These are phyloP conservation scores for Spodoptera exigua DNA, from an alignment of 2,888 invertebrate genomes.

Conservation along the genomic window DNA sequence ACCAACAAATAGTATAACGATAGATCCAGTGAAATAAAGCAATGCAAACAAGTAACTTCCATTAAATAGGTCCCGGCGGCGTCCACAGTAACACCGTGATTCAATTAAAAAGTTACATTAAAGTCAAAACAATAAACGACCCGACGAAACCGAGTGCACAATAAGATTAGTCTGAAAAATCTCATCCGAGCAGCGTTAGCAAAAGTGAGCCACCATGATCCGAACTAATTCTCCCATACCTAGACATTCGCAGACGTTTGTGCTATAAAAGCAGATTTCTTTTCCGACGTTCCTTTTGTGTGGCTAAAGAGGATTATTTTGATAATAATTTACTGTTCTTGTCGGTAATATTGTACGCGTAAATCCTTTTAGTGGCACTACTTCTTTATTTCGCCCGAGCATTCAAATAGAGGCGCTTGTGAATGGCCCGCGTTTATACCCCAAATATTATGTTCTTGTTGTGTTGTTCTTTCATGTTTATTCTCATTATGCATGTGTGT, in stretches of 20 bases:
- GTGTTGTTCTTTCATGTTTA: slow-evolving; percentile 44
- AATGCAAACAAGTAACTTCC: too few relatives aligned
- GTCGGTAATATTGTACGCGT: slow-evolving; percentile 62
- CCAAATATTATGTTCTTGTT: slow-evolving; percentile 40
- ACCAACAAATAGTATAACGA: too few relatives aligned
- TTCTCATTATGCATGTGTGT: not conserved
- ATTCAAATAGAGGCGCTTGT: slow-evolving; percentile 55
- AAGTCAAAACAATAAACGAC: slow-evolving; percentile 3
- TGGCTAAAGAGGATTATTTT: slow-evolving; percentile 67
- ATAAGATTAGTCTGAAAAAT: slow-evolving; percentile 24
- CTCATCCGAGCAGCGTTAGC: slow-evolving; percentile 28
- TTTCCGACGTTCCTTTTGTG: slow-evolving; percentile 61
- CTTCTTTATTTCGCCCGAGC: slow-evolving; percentile 57
- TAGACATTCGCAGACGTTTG: slow-evolving; percentile 45
- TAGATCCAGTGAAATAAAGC: too few relatives aligned
- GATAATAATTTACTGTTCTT: slow-evolving; percentile 70
- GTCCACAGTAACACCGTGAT: not conserved
- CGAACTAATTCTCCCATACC: slow-evolving; percentile 46
- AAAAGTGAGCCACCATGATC: slow-evolving; percentile 44
- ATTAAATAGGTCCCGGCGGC: too few relatives aligned
- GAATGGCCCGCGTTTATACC: slow-evolving; percentile 52
- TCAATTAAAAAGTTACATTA: slow-evolving; percentile 5
- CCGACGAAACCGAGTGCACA: slow-evolving; percentile 13
- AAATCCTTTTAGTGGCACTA: slow-evolving; percentile 64
- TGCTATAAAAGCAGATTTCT: slow-evolving; percentile 63